Base-by-base conservation (phyloP, 2,888 invertebrate species). In the Cyclophora albipunctata region DNA sequence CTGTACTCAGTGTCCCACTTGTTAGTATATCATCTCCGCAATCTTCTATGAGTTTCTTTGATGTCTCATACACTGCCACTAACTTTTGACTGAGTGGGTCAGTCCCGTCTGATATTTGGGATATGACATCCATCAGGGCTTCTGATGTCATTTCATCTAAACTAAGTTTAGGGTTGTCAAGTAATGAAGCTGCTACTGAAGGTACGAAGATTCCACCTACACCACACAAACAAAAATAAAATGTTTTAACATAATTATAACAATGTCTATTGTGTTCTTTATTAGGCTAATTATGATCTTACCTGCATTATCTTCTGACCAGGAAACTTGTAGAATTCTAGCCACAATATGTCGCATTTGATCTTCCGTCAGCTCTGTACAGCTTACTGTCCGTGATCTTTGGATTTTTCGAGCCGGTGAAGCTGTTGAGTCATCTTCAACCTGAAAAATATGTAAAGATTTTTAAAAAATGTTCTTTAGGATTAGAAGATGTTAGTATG, bases 321-420 rank as follows among this genome's bases (percentile, higher is more conserved):
- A 95, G 2, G 94, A 92, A 41, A 93, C 92, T 71, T 93, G 92
- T 20, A 95, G 80, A 50, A 95, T 91, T 67, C 92, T 90, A 2
- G 93, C 92, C 46, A 94, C 88, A 57, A 92, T 90, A 49, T 88
- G 78, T 55, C 91, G 83, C 34, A 93, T 84, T 69, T 93, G 92
- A 48, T 93, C 93, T 54, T 91, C 91, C 4, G 91, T 91, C 49
- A 92, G 78, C 71, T 93, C 93, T 7, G 89, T 89, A 55, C 90
- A 86, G 65, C 89, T 90, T 42, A 86, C 76, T 35, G 89, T 88
- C 45, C 88, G 73, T 33, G 84, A 81, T 47, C 89, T 65, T 52
- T 84, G 79, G 59, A 83, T 80, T 65, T 82, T 84, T 51, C 82
- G 73, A 48, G 84, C 84, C 49, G 87, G 87, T 45, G 87, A 88